Evolutionary conservation across 2,113 vertebrate genomes (phyloP).

Genomic region (Ictalurus punctatus): DNA sequence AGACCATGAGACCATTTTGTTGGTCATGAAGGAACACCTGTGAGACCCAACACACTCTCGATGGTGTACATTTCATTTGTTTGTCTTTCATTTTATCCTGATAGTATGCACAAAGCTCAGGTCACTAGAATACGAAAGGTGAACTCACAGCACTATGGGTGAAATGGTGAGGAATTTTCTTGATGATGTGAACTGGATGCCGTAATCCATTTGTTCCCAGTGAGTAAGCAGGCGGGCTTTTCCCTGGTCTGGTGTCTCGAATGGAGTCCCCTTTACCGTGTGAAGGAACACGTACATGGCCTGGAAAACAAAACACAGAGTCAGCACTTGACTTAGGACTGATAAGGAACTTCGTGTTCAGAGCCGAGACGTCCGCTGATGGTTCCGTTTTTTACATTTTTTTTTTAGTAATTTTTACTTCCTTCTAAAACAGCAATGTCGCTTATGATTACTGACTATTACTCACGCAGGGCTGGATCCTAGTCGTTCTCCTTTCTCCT

Average conservation of each 20-base stretch:
- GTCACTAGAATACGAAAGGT: background rate
- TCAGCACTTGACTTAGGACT: background rate
- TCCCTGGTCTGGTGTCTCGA: slow-evolving; percentile 92
- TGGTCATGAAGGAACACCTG: background rate
- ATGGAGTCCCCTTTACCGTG: slow-evolving; percentile 90
- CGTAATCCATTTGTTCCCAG: slow-evolving; percentile 96
- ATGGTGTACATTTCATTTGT: background rate
- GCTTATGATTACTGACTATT: background rate
- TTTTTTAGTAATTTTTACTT: background rate
- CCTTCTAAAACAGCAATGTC: background rate
- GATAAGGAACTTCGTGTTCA: background rate
- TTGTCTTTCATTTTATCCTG: background rate
- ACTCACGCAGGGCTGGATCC: background rate
- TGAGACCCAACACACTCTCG: background rate
- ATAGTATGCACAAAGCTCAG: background rate
- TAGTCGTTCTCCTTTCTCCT: background rate
- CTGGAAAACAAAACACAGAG: slow-evolving; percentile 60
- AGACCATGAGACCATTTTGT: too few species aligned
- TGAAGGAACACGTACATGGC: slow-evolving; percentile 93
- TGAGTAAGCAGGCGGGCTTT: slow-evolving; percentile 89
- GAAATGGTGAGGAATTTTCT: slow-evolving; percentile 93
- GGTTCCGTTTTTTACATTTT: background rate
- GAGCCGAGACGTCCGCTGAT: background rate
- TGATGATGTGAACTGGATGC: slow-evolving; percentile 88
- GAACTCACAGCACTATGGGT: slow-evolving; percentile 87